Base-by-base conservation (phyloP, 2,888 invertebrate genomes). In the Ornithoptera priamus region DNA sequence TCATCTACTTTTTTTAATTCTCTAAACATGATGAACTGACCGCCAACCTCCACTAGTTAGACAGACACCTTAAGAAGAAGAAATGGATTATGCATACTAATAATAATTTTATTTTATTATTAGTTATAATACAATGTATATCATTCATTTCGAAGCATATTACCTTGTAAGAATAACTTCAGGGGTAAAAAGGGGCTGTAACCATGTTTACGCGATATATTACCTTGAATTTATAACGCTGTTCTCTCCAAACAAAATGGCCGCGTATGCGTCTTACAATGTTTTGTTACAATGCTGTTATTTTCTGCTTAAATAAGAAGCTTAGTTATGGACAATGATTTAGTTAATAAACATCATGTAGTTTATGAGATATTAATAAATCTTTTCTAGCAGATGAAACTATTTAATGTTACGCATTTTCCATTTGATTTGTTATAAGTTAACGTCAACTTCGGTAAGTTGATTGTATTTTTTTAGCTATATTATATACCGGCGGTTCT, bases 191-290 rank as follows among this genome's bases (percentile, higher is more conserved):
- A 68, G 58, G 58, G 62, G 46, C 46, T 68, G 62, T 58, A 58
- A 62, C 62, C 68, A 63, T 63, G 68, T 68, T 68, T 68, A 62
- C 62, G 58, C 68, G 62, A 68, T 68, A 68, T 68, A 63, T 62
- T 68, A 63, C 62, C 68, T 68, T 36, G 58, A 68, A 68, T 68
- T 68, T 62, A 63, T 68, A 62, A 68, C 58, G 62, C 68, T 58
- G 63, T 68, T 62, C 58, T 68, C 20, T 56, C 46, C 46, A 57
- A 46, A 62, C 62, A 58, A 68, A 68, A 58, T 68, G 62, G 62
- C 58, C 50, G 57, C 42, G 56, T 68, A 63, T 63, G 46, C 67
- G 57, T 36, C 68, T 68, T 62, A 58, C 62, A 67, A 61, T 61
- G 67, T 56, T 67, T 24, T 57, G 62, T 39, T 62, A 62, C 17